phyloP scores from a whole-genome alignment of 1,140 invertebrate species.

The Pachyrhynchus sulphureomaculatus region DNA sequence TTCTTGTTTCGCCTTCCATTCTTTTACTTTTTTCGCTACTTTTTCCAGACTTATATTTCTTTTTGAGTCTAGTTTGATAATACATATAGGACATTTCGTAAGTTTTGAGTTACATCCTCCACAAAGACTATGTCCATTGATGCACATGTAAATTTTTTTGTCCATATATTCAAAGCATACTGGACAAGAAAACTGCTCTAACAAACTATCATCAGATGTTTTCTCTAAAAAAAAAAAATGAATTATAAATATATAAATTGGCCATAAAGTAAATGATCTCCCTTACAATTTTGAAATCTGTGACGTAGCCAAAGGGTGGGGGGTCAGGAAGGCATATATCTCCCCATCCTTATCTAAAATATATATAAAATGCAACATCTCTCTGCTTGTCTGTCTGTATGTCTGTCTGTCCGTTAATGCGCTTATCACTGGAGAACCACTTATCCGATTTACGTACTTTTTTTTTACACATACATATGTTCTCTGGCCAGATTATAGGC shows the following conservation, averaged over 20 bases:
- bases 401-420: no score
- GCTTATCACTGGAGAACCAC: no score
- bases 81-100: conserved; percentile 3
- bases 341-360: no score
- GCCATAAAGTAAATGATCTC: no score
- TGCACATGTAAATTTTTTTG: background rate
- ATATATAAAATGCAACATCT: no score
- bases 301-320: no score
- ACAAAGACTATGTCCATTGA: conserved; percentile 1
- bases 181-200: conserved; percentile 1
- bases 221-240: background rate
- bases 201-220: background rate
- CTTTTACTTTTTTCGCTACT: background rate
- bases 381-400: no score
- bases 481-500: no score
- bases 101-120: background rate
- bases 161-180: conserved; percentile 5
- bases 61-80: background rate
- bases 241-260: background rate
- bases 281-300: no score
- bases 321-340: no score
- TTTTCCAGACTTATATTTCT: conserved; percentile 5
- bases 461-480: no score
- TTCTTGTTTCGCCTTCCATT: background rate
- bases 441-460: no score